Percentiles rank a stretch among this genome's conserved stretches.
Evolutionary conservation across 2,797 vertebrate species (phyloP).

Genomic region (Botia almorhae): DNA sequence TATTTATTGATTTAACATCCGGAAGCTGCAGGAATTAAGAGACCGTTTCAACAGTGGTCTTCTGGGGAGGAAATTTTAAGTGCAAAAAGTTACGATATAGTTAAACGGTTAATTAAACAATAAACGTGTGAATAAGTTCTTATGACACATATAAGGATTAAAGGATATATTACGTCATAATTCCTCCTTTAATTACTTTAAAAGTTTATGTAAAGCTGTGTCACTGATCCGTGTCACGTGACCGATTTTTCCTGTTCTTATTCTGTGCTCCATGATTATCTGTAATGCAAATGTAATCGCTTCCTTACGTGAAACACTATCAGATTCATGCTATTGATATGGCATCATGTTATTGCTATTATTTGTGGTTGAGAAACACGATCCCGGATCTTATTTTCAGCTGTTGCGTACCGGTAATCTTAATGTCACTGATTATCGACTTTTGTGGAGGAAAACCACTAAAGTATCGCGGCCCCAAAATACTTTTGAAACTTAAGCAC

Average conservation of each 20-base stretch:
- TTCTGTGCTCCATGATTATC: constrained; percentile 55
- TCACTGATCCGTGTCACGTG: constrained; percentile 25
- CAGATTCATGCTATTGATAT: constrained; percentile 41
- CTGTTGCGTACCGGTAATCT: constrained; percentile 39
- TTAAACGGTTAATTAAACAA: too few relatives aligned
- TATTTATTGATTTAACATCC: too few relatives aligned
- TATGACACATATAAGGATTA: not conserved
- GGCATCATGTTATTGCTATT: constrained; percentile 44
- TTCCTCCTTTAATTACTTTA: not conserved
- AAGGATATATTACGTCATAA: not conserved
- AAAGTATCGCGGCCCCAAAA: constrained; percentile 13
- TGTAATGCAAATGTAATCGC: constrained; percentile 55
- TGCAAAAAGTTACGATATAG: too few relatives aligned
- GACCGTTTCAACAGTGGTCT: too few relatives aligned
- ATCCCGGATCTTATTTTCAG: constrained; percentile 45
- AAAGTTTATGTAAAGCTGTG: constrained; percentile 6
- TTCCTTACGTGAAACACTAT: constrained; percentile 48
- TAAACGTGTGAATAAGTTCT: not conserved
- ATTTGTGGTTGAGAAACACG: constrained; percentile 42
- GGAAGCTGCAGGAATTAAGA: too few relatives aligned
- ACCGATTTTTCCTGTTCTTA: constrained; percentile 52
- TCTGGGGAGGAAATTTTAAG: too few relatives aligned
- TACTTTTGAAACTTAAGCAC: constrained; percentile 23
- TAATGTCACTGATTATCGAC: constrained; percentile 45
- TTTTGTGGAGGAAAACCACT: not conserved